Evolutionary conservation across 1,140 invertebrate genomes (phyloP).

Genomic region (Holotrichia oblita): DNA sequence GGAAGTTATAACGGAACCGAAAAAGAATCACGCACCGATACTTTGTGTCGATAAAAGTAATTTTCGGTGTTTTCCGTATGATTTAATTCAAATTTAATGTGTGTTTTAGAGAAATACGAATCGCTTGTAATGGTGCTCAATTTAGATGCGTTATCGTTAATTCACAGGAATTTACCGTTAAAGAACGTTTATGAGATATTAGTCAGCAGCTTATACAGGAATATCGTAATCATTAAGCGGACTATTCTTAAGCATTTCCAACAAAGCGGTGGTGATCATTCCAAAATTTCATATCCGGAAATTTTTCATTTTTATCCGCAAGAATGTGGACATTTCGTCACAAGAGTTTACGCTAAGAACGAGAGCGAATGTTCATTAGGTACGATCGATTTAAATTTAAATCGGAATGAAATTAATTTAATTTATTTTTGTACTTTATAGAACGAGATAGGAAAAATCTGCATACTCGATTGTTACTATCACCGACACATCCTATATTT

Average conservation of each 20-base stretch:
- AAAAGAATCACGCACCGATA: constrained; percentile 57
- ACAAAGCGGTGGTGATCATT: constrained; percentile 40
- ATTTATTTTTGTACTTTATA: constrained; percentile 58
- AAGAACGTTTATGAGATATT: constrained; percentile 75
- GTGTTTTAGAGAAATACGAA: constrained; percentile 59
- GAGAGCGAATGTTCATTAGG: constrained; percentile 66
- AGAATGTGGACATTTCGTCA: constrained; percentile 78
- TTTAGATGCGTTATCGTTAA: constrained; percentile 76
- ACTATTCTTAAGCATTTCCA: constrained; percentile 56
- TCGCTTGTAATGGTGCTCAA: constrained; percentile 67
- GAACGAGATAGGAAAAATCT: constrained; percentile 70
- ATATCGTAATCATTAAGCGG: constrained; percentile 70
- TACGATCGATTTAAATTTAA: constrained; percentile 36
- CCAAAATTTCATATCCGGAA: constrained; percentile 61
- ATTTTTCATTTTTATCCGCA: constrained; percentile 72
- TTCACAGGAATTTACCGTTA: constrained; percentile 70
- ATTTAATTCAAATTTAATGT: constrained; percentile 9
- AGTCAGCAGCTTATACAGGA: constrained; percentile 76
- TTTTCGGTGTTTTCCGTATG: background rate
- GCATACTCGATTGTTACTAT: constrained; percentile 76
- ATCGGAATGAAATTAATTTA: background rate
- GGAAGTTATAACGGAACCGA: constrained; percentile 45
- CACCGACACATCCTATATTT: constrained; percentile 75
- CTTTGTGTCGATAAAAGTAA: constrained; percentile 59
- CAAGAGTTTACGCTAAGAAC: constrained; percentile 73